These are phyloP conservation scores for Cosmia pyralina DNA, from an alignment of 2,888 invertebrate species.

Conservation along the genomic window DNA sequence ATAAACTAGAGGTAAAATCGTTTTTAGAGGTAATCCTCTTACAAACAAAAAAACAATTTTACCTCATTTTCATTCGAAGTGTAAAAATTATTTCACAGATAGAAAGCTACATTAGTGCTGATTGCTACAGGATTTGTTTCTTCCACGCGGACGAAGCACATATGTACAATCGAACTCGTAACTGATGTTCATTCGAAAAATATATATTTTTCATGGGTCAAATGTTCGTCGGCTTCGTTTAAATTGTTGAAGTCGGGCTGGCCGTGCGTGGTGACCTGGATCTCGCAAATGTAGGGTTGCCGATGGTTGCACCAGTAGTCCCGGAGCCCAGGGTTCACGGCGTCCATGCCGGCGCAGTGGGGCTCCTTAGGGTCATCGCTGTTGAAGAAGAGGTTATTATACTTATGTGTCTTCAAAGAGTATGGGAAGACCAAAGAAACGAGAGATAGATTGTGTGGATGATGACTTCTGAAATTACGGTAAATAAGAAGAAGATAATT, in stretches of 20 bases:
- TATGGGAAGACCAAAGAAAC: background rate
- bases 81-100: background rate
- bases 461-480: background rate
- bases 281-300: conserved; percentile 82
- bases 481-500: background rate
- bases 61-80: no score
- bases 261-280: background rate
- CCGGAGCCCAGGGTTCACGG: conserved; percentile 77
- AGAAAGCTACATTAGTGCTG: background rate
- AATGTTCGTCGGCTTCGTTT: conserved; percentile 2
- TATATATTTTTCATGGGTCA: background rate
- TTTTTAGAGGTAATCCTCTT: no score
- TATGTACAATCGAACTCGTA: background rate
- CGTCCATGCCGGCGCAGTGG: conserved; percentile 82
- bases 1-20: no score
- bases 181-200: background rate
- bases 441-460: background rate
- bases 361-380: conserved; percentile 77
- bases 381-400: conserved; percentile 33
- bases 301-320: conserved; percentile 80
- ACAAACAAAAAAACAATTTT: no score
- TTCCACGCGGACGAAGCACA: background rate
- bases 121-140: background rate
- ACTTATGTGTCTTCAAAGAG: background rate
- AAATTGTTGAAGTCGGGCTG: background rate